Percentiles rank a stretch among this genome's conserved stretches.
phyloP scores from a whole-genome alignment of 2,797 vertebrate genomes.

The Nasua narica region DNA sequence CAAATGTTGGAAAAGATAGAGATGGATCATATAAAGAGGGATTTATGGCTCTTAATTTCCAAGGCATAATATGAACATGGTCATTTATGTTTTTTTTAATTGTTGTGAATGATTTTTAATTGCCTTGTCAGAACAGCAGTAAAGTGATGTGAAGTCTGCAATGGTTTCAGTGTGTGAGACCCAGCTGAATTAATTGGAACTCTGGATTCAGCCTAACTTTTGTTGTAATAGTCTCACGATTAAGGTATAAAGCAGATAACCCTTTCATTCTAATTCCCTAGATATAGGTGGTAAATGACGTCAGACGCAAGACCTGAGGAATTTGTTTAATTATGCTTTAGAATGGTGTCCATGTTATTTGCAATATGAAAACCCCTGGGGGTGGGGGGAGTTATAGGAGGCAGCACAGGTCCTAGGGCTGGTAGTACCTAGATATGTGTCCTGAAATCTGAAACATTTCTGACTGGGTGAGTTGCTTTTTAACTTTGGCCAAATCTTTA shows the following conservation, averaged over 20 bases:
- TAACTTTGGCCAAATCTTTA: not conserved
- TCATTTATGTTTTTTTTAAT: not conserved
- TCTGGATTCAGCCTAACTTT: constrained; percentile 25
- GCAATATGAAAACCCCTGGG: not conserved
- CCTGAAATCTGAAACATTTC: constrained; percentile 17
- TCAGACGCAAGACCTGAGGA: constrained; percentile 4
- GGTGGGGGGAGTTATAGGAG: not conserved
- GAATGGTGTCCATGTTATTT: not conserved
- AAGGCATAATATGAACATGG: not conserved
- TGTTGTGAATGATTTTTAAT: constrained; percentile 5
- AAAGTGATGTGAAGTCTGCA: not conserved
- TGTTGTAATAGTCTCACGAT: not conserved
- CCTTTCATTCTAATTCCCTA: constrained; percentile 3
- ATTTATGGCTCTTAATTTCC: not conserved
- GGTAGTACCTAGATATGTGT: not conserved
- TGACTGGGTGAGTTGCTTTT: not conserved
- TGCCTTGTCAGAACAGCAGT: constrained; percentile 1
- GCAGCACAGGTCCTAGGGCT: not conserved
- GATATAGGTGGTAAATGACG: not conserved
- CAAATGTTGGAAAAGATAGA: not conserved
- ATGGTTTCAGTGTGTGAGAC: not conserved
- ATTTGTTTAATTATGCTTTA: constrained; percentile 1
- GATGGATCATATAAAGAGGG: not conserved
- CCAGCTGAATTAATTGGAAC: constrained; percentile 25
- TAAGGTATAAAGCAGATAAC: constrained; percentile 1